These are phyloP conservation scores for Remorina albescens DNA, from an alignment of 2,797 vertebrate genomes.

Conservation along the genomic window DNA sequence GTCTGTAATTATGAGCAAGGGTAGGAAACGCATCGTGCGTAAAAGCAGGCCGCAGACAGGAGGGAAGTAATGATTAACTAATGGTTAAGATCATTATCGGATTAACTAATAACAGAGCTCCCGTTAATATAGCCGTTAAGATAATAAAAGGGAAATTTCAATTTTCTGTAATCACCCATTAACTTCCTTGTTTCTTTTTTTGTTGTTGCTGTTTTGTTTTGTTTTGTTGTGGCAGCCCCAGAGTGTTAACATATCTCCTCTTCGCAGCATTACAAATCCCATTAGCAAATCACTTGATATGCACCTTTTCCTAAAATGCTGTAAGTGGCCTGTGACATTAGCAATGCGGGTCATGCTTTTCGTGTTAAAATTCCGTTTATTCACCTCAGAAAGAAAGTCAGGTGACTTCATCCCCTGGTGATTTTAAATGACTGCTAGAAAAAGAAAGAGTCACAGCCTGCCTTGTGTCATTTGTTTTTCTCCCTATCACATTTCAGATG, in stretches of 20 bases:
- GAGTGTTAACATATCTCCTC: conserved; percentile 83
- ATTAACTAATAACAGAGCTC: conserved; percentile 70
- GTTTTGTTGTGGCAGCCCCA: conserved; percentile 61
- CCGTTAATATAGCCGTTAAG: conserved; percentile 53
- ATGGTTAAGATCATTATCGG: conserved; percentile 75
- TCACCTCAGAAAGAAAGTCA: conserved; percentile 80
- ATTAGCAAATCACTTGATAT: conserved; percentile 95
- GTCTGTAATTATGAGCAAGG: conserved; percentile 15
- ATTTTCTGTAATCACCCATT: conserved; percentile 77
- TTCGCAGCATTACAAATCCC: conserved; percentile 93
- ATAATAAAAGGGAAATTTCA: conserved; percentile 69
- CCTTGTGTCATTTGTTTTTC: conserved; percentile 34
- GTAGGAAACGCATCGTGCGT: conserved; percentile 30
- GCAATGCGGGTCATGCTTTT: conserved; percentile 90
- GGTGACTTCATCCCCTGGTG: conserved; percentile 53
- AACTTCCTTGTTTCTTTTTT: conserved; percentile 65
- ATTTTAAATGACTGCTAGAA: conserved; percentile 43
- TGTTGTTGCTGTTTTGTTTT: too few relatives aligned
- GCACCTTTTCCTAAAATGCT: conserved; percentile 89
- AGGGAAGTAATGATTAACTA: conserved; percentile 68
- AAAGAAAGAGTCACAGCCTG: conserved; percentile 31
- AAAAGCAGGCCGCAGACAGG: conserved; percentile 61
- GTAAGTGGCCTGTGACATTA: conserved; percentile 89
- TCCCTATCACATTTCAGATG: too few relatives aligned
- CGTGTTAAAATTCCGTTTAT: conserved; percentile 87